phyloP scores from a whole-genome alignment of 2,797 vertebrate genomes.

The Luscinia megarhynchos region DNA sequence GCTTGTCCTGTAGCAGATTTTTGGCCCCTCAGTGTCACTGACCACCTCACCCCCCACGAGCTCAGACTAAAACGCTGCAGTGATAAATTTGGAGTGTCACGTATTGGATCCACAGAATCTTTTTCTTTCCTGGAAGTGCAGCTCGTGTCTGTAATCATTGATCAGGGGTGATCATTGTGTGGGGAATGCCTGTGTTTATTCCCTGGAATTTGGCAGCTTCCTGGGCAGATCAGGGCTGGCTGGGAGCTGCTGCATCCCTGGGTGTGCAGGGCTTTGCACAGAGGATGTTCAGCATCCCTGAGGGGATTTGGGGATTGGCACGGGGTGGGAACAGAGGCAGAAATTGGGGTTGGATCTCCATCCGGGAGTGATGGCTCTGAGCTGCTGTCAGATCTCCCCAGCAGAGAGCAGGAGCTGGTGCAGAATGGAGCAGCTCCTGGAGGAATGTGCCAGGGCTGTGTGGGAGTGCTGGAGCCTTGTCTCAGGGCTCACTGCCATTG shows the following conservation, averaged over 20 bases:
- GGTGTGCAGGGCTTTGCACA: conserved; percentile 9
- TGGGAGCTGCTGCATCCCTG: conserved; percentile 13
- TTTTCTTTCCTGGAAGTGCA: not conserved
- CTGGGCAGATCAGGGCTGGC: not conserved
- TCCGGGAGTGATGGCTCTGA: not conserved
- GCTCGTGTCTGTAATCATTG: not conserved
- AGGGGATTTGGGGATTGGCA: conserved; percentile 56
- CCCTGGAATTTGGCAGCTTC: conserved; percentile 33
- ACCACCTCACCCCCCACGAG: not conserved
- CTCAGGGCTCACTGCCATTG: conserved; percentile 78
- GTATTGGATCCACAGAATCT: fast-evolving
- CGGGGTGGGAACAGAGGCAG: not conserved
- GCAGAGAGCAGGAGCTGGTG: conserved; percentile 53
- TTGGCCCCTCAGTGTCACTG: not conserved
- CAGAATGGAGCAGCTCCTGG: conserved; percentile 78
- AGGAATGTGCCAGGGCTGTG: conserved; percentile 76
- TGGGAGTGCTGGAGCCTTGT: conserved; percentile 81
- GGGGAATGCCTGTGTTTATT: not conserved
- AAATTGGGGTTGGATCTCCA: not conserved
- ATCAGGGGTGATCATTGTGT: not conserved
- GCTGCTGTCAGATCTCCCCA: conserved; percentile 41
- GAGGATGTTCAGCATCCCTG: conserved; percentile 9
- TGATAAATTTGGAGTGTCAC: not conserved
- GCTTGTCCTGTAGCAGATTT: not conserved
- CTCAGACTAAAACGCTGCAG: not conserved